phyloP scores from a whole-genome alignment of 2,113 vertebrate species.

The Triplophysa tibetana region DNA sequence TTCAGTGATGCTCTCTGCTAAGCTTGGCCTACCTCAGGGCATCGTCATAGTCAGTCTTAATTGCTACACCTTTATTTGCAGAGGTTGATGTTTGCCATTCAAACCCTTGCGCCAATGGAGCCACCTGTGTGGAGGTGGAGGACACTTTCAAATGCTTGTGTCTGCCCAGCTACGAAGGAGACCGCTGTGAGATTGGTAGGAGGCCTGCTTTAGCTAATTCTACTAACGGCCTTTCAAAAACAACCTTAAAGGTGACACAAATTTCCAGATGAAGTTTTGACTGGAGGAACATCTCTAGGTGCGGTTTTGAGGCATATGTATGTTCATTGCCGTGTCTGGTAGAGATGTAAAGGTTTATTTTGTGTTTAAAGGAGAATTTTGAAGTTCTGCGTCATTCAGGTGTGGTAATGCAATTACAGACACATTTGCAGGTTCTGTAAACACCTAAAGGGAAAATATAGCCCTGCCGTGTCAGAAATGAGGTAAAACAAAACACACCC shows the following conservation, averaged over 20 bases:
- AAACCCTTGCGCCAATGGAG: slow-evolving; percentile 97
- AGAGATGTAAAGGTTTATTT: not conserved
- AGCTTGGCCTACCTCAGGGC: slow-evolving; percentile 54
- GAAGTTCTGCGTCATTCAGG: not conserved
- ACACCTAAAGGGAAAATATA: not conserved
- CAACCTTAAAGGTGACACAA: slow-evolving; percentile 41
- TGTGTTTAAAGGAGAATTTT: not conserved
- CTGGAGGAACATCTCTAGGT: not conserved
- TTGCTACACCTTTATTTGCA: slow-evolving; percentile 87
- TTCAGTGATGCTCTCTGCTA: slow-evolving; percentile 52
- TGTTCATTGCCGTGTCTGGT: not conserved
- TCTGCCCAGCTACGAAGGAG: slow-evolving; percentile 98
- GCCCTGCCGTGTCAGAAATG: not conserved
- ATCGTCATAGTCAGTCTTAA: slow-evolving; percentile 75
- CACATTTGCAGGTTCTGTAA: slow-evolving; percentile 31
- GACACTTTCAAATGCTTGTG: slow-evolving; percentile 98
- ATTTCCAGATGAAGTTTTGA: slow-evolving; percentile 11
- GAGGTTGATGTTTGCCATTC: slow-evolving; percentile 93
- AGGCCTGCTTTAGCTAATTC: slow-evolving; percentile 90
- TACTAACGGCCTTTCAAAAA: slow-evolving; percentile 79
- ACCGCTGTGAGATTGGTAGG: slow-evolving; percentile 95
- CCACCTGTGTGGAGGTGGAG: slow-evolving; percentile 90
- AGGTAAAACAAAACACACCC: not conserved
- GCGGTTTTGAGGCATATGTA: not conserved
- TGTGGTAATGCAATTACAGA: slow-evolving; percentile 46